These are phyloP conservation scores for Sinocyclocheilus grahami DNA, from an alignment of 2,113 vertebrate genomes.

Conservation along the genomic window DNA sequence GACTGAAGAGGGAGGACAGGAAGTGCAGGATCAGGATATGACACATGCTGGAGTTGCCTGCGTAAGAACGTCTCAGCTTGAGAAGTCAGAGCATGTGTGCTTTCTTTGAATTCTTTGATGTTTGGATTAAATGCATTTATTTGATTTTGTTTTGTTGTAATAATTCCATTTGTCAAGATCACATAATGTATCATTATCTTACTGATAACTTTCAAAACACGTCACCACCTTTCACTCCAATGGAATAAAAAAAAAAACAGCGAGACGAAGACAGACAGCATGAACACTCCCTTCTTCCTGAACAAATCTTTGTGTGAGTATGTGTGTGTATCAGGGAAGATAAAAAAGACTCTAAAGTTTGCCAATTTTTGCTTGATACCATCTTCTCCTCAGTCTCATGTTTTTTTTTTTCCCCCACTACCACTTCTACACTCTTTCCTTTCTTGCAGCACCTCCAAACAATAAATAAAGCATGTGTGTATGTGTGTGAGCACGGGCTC, in stretches of 20 bases:
- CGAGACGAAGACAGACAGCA: constrained; percentile 18
- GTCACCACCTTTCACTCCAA: neutral
- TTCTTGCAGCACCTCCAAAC: constrained; percentile 49
- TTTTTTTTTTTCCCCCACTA: constrained; percentile 9
- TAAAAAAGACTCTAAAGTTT: constrained; percentile 30
- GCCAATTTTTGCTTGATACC: constrained; percentile 30
- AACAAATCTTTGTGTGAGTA: constrained; percentile 30
- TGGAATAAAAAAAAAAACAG: neutral
- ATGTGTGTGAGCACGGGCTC: constrained; percentile 35
- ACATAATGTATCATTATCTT: neutral
- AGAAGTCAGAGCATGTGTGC: neutral
- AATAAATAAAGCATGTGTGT: constrained; percentile 58
- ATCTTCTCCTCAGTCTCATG: constrained; percentile 10
- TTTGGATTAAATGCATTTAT: constrained; percentile 12
- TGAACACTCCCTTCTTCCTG: constrained; percentile 18
- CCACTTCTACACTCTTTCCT: constrained; percentile 22
- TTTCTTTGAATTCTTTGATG: neutral
- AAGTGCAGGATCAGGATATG: neutral
- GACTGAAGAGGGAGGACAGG: neutral
- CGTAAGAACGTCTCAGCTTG: neutral
- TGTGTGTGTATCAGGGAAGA: constrained; percentile 14
- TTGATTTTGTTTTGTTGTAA: neutral
- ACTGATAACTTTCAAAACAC: neutral
- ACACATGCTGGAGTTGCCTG: neutral
- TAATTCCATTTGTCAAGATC: neutral